A percentile compares a stretch with the other conserved stretches of the same genome.
Evolutionary conservation across 1,140 invertebrate species (phyloP).

Genomic region (Apis mellifera): DNA sequence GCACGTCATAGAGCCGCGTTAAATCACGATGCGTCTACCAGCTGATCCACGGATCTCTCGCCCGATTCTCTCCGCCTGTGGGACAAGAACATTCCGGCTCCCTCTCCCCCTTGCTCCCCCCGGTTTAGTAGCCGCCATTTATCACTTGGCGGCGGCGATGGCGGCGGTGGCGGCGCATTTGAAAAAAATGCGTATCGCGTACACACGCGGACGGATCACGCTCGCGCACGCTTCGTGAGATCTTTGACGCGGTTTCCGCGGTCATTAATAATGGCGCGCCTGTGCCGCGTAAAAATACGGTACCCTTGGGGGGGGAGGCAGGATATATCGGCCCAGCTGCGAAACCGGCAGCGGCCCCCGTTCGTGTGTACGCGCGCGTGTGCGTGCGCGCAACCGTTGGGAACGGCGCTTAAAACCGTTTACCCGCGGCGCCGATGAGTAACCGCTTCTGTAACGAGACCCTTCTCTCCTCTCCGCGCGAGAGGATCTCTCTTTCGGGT

Average conservation of each 20-base stretch:
- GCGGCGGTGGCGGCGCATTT: background rate
- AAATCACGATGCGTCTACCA: slow-evolving; percentile 54
- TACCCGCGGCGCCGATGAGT: background rate
- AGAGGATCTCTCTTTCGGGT: too few species aligned
- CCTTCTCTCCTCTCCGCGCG: too few species aligned
- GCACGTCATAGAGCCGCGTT: slow-evolving; percentile 52
- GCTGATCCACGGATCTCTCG: slow-evolving; percentile 44
- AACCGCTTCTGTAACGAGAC: too few species aligned
- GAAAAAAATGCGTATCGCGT: slow-evolving; percentile 61
- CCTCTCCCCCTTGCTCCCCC: too few species aligned
- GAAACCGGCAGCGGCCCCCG: slow-evolving; percentile 11
- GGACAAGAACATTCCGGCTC: slow-evolving; percentile 56
- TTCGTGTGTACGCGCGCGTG: too few species aligned
- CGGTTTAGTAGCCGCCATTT: slow-evolving; percentile 53
- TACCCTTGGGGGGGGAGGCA: slow-evolving; percentile 2
- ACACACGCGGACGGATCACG: slow-evolving; percentile 57
- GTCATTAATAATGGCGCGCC: slow-evolving; percentile 60
- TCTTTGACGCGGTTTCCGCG: slow-evolving; percentile 62
- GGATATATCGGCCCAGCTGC: slow-evolving; percentile 29
- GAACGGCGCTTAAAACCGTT: slow-evolving; percentile 20
- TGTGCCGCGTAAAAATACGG: slow-evolving; percentile 46
- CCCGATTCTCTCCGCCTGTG: slow-evolving; percentile 36
- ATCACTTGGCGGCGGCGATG: slow-evolving; percentile 44
- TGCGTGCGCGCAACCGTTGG: slow-evolving; percentile 36
- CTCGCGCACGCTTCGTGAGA: slow-evolving; percentile 49